phyloP scores from a whole-genome alignment of 2,113 vertebrate genomes.

The Sclerurus mexicanus region DNA sequence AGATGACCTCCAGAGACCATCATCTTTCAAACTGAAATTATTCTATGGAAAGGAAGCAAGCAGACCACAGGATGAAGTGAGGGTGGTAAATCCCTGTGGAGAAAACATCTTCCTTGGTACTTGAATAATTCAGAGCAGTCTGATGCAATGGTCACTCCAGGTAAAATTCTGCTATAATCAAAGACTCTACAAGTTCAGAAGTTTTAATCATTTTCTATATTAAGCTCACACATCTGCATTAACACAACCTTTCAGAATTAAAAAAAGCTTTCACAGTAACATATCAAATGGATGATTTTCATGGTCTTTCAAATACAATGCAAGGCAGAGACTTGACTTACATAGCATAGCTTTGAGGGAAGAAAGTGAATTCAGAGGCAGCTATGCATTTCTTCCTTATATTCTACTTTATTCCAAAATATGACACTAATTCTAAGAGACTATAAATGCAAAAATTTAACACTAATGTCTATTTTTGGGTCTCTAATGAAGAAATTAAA shows the following conservation, averaged over 20 bases:
- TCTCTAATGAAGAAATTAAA: background rate
- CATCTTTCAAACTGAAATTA: background rate
- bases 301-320: background rate
- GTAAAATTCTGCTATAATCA: background rate
- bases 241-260: background rate
- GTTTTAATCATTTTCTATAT: background rate
- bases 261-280: background rate
- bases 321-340: background rate
- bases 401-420: background rate
- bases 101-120: background rate
- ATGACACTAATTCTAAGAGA: background rate
- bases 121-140: conserved; percentile 26
- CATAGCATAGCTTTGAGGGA: background rate
- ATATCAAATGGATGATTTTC: background rate
- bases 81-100: background rate
- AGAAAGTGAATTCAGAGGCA: background rate
- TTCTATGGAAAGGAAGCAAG: background rate
- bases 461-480: background rate
- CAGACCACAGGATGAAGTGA: background rate
- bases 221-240: background rate
- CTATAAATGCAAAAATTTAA: background rate
- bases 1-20: background rate
- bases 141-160: background rate
- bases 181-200: background rate
- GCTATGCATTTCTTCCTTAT: background rate